Percentiles rank a stretch among this genome's conserved stretches.
phyloP scores from a whole-genome alignment of 2,888 invertebrate species.

The Pherbina coryleti region DNA sequence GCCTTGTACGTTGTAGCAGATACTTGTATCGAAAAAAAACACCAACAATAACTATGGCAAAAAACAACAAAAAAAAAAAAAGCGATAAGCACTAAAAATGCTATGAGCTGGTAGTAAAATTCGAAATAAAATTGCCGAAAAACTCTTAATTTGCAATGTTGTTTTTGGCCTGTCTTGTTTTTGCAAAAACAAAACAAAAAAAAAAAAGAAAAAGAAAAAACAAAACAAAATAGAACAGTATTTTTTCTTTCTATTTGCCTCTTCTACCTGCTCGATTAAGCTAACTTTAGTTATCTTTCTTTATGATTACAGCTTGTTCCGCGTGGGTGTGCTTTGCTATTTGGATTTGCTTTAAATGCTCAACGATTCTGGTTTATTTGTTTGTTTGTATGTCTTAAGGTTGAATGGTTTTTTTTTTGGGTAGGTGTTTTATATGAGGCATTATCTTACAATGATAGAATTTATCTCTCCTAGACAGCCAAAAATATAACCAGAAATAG shows the following conservation, averaged over 20 bases:
- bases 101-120: background rate
- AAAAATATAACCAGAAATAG: too few species aligned
- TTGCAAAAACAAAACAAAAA: background rate
- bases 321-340: too few species aligned
- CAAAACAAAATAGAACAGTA: too few species aligned
- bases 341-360: too few species aligned
- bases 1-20: background rate
- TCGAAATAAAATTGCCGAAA: background rate
- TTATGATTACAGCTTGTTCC: slow-evolving; percentile 28
- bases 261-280: background rate
- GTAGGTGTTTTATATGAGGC: too few species aligned
- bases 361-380: too few species aligned
- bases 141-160: background rate
- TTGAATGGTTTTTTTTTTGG: too few species aligned
- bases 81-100: slow-evolving; percentile 16
- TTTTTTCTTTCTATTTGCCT: background rate
- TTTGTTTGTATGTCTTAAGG: too few species aligned
- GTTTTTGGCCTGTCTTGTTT: background rate
- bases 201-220: too few species aligned
- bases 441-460: too few species aligned
- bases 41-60: background rate
- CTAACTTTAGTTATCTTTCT: slow-evolving; percentile 18
- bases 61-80: background rate
- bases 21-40: background rate
- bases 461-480: too few species aligned